Evolutionary conservation across 2,113 vertebrate genomes (phyloP).

Genomic region (Geococcyx californianus): DNA sequence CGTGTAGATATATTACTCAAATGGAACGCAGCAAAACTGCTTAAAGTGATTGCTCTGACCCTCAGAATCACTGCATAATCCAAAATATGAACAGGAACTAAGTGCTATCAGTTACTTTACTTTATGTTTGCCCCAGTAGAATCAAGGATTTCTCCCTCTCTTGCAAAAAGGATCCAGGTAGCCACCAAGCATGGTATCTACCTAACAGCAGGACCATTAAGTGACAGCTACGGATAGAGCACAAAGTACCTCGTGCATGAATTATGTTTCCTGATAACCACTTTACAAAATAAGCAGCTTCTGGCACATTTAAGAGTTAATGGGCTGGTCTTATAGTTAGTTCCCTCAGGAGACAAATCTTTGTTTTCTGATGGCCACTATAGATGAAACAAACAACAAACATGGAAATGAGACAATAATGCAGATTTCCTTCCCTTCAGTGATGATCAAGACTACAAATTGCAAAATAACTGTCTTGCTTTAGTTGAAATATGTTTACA

Average conservation of each 20-base stretch:
- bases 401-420: neutral
- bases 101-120: neutral
- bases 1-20: neutral
- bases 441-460: neutral
- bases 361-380: neutral
- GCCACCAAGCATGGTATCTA: neutral
- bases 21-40: neutral
- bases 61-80: neutral
- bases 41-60: neutral
- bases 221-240: neutral
- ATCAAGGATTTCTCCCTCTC: neutral
- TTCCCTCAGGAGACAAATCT: neutral
- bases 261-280: neutral
- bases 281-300: neutral
- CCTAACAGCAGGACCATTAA: accelerated
- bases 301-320: neutral
- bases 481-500: neutral
- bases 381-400: neutral
- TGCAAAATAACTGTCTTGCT: neutral
- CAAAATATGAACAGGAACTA: neutral
- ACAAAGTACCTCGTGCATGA: neutral
- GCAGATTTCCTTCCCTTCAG: neutral
- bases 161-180: neutral
- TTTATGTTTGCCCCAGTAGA: neutral
- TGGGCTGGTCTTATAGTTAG: neutral